These are phyloP conservation scores for Eilema depressum DNA, from an alignment of 2,888 invertebrate species.

Conservation along the genomic window DNA sequence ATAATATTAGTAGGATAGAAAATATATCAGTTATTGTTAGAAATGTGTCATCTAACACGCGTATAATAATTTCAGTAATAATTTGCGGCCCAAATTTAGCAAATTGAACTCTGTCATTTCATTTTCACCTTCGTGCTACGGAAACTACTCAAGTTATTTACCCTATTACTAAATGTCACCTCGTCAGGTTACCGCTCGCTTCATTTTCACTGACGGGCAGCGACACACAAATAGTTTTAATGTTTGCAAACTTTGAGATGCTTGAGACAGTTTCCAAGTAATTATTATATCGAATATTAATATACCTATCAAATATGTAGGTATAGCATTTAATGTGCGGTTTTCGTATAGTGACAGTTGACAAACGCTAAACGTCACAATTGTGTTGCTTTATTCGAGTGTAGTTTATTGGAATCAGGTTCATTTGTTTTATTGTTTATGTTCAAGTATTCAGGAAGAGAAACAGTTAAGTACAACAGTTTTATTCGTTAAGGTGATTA, in stretches of 20 bases:
- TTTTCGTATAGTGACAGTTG: neutral
- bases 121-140: conserved; percentile 25
- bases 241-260: conserved; percentile 15
- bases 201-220: conserved; percentile 51
- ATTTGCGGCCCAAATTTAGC: conserved; percentile 36
- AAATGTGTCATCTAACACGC: neutral
- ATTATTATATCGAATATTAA: conserved; percentile 36
- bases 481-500: no score
- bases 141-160: conserved; percentile 50
- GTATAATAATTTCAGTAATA: neutral
- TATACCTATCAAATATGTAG: conserved; percentile 15
- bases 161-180: conserved; percentile 45
- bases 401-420: neutral
- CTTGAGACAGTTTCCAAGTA: conserved; percentile 26
- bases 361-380: conserved; percentile 19
- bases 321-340: conserved; percentile 2
- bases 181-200: conserved; percentile 55
- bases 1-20: no score
- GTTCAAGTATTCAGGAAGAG: no score
- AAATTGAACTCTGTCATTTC: conserved; percentile 36
- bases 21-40: neutral
- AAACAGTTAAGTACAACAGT: no score
- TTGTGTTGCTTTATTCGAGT: neutral
- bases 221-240: conserved; percentile 36
- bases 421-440: neutral